Evolutionary conservation across 2,113 vertebrate species (phyloP).

Genomic region (Furnarius figulus): DNA sequence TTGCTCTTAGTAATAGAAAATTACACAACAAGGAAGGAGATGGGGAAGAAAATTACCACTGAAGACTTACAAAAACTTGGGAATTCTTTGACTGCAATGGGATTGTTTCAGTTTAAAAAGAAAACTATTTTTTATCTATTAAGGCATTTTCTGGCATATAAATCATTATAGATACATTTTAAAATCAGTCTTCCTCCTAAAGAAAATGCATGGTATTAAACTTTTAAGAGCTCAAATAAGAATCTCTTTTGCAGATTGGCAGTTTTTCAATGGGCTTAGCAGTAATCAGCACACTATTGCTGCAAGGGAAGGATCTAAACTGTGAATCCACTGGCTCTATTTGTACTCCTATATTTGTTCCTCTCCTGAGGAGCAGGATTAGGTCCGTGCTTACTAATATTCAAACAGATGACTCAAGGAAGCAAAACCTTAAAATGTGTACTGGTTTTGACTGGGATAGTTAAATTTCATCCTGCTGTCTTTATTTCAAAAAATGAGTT

Average conservation of each 20-base stretch:
- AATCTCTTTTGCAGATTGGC: neutral
- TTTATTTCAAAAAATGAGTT: neutral
- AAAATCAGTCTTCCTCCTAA: neutral
- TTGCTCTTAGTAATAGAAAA: neutral
- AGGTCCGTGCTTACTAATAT: neutral
- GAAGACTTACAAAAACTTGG: neutral
- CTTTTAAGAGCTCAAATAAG: neutral
- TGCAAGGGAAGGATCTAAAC: neutral
- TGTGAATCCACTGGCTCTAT: neutral
- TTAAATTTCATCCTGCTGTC: neutral
- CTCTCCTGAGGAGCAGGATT: neutral
- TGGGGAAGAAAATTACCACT: neutral
- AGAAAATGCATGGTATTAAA: neutral
- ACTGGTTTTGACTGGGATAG: neutral
- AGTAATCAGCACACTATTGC: neutral
- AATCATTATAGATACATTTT: neutral
- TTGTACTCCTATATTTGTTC: neutral
- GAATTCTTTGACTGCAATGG: neutral
- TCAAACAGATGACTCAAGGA: neutral
- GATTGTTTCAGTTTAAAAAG: neutral
- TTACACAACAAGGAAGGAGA: neutral
- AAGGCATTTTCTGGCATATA: neutral
- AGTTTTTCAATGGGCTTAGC: neutral
- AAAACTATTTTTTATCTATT: neutral
- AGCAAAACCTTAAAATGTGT: neutral